phyloP scores from a whole-genome alignment of 2,113 vertebrate species.

The Coracopsis vasa region DNA sequence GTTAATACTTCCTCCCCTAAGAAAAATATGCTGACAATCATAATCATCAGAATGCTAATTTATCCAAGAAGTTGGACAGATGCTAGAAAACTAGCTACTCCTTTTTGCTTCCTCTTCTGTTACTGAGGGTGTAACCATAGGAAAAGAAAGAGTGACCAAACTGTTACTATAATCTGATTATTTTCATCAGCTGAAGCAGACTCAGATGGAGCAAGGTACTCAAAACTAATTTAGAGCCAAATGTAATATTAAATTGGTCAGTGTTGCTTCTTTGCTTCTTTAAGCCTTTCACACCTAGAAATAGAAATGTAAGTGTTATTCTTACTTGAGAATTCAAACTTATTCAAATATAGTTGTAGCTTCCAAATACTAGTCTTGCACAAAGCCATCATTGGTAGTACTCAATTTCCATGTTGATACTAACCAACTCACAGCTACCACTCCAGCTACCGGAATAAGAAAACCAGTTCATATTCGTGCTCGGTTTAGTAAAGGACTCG shows the following conservation, averaged over 20 bases:
- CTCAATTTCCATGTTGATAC: background rate
- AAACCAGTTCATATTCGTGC: background rate
- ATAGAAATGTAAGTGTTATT: background rate
- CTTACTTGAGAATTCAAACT: background rate
- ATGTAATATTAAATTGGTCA: background rate
- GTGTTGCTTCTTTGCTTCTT: background rate
- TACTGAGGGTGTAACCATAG: background rate
- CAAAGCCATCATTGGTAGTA: background rate
- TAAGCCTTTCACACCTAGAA: background rate
- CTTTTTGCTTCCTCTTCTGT: background rate
- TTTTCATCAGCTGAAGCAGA: background rate
- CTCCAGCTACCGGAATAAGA: background rate
- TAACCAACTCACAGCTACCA: background rate
- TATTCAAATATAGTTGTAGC: background rate
- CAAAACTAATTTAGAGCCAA: background rate
- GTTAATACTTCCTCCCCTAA: rapidly evolving
- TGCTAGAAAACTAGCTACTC: background rate
- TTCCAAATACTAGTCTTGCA: background rate
- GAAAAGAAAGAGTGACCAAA: background rate
- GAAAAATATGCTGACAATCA: background rate
- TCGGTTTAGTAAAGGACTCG: background rate
- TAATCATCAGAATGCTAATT: background rate
- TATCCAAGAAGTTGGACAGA: background rate
- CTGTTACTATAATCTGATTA: background rate
- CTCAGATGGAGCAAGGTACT: background rate